Evolutionary conservation across 2,113 vertebrate genomes (phyloP).

Genomic region (Proterorhinus semilunaris): DNA sequence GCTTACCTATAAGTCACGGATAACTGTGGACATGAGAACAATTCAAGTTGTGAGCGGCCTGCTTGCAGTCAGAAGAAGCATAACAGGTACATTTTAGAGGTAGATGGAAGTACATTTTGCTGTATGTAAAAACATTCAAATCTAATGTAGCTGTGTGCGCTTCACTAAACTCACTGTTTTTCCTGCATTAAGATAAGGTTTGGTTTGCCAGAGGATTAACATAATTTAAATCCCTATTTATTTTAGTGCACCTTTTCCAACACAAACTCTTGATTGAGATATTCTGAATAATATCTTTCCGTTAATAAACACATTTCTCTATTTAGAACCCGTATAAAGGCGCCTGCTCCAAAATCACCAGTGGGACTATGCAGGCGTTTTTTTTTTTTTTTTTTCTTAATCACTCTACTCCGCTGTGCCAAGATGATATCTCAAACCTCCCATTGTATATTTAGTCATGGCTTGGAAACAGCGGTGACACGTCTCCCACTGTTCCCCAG

Average conservation of each 20-base stretch:
- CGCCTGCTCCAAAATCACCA: slow-evolving; percentile 53
- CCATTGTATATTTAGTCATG: slow-evolving; percentile 63
- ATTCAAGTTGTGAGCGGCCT: not conserved
- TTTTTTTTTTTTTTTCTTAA: slow-evolving; percentile 55
- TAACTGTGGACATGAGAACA: not conserved
- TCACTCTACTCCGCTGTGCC: slow-evolving; percentile 56
- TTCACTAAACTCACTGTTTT: not conserved
- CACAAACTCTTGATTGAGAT: slow-evolving; percentile 40
- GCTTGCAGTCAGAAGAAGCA: not conserved
- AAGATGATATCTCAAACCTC: slow-evolving; percentile 67
- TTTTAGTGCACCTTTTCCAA: slow-evolving; percentile 23
- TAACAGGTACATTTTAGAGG: too few relatives aligned
- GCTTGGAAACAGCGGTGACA: slow-evolving; percentile 50
- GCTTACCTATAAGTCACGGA: not conserved
- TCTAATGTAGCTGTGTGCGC: not conserved
- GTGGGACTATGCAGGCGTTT: slow-evolving; percentile 45
- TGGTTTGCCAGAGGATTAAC: not conserved
- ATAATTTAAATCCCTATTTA: not conserved
- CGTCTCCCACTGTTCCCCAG: slow-evolving; percentile 50
- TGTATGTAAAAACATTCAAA: not conserved
- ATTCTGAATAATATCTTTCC: slow-evolving; percentile 44
- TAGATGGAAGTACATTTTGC: too few relatives aligned
- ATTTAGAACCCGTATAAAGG: slow-evolving; percentile 34
- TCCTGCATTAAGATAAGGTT: not conserved
- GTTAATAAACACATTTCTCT: slow-evolving; percentile 39